Percentiles rank a stretch among this genome's conserved stretches.
Conservation (phyloP, 2,113 vertebrate genomes). For the Catharus fuscescens region DNA sequence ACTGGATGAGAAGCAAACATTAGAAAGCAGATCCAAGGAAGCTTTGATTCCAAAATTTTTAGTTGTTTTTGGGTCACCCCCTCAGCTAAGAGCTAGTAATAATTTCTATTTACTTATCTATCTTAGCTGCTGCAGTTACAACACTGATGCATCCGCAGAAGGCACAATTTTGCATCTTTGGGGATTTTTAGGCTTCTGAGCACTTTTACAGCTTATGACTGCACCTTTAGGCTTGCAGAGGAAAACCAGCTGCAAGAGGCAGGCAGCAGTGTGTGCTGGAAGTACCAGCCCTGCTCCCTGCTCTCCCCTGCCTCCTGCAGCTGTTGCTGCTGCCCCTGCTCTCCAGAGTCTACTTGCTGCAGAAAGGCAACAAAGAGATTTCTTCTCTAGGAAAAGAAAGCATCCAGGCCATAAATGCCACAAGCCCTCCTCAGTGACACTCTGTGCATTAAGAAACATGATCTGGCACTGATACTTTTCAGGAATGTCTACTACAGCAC, state of each 20-base stretch:
- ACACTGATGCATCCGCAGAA: not conserved
- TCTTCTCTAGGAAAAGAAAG: not conserved
- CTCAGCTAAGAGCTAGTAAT: not conserved
- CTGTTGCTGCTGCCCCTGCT: not conserved
- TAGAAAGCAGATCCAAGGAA: not conserved
- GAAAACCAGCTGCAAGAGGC: not conserved
- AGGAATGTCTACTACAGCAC: not conserved
- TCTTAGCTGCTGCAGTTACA: not conserved
- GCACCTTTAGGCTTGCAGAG: not conserved
- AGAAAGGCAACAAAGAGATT: not conserved
- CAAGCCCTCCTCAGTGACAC: not conserved
- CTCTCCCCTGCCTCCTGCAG: not conserved
- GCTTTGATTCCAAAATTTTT: not conserved
- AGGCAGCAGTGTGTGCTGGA: not conserved
- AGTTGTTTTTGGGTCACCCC: not conserved
- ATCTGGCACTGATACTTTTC: not conserved
- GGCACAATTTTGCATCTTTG: not conserved
- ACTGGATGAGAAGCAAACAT: not conserved
- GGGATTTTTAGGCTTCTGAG: not conserved
- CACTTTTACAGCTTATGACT: not conserved
- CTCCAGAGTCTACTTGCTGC: not conserved
- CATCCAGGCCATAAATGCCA: not conserved
- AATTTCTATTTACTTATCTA: not conserved
- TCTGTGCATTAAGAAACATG: not conserved
- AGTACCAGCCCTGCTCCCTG: fast-evolving